These are phyloP conservation scores for Pomacea canaliculata DNA, from an alignment of 2,888 invertebrate species.

Conservation along the genomic window DNA sequence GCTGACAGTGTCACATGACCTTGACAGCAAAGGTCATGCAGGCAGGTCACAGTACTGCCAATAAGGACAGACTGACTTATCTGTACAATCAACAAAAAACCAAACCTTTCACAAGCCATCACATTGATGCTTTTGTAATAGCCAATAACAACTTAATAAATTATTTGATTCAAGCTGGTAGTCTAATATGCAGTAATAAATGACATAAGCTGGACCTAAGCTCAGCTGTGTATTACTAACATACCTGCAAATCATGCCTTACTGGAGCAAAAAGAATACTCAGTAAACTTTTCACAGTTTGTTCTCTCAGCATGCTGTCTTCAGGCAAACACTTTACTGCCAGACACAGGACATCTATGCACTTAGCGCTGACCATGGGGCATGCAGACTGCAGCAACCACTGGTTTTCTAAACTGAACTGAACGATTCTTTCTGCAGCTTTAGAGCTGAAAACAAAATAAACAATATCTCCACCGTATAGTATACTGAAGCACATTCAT, in stretches of 20 bases:
- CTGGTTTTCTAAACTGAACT: not conserved
- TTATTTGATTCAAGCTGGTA: no score
- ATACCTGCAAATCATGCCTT: not conserved
- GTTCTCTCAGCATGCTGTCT: not conserved
- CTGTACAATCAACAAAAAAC: no score
- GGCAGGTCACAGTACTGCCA: no score
- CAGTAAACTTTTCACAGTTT: not conserved
- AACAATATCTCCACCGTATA: no score
- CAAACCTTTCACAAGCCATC: no score
- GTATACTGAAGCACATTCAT: not conserved
- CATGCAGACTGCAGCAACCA: slow-evolving; percentile 18
- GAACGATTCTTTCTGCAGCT: not conserved
- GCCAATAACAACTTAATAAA: no score
- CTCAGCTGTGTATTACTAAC: not conserved
- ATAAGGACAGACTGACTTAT: no score
- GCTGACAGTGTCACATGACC: no score
- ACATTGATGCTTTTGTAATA: no score
- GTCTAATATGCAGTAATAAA: no score
- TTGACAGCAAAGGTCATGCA: no score
- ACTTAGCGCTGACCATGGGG: slow-evolving; percentile 24
- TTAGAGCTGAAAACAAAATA: not conserved
- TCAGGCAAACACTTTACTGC: not conserved
- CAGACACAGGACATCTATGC: slow-evolving; percentile 12
- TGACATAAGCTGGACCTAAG: no score
- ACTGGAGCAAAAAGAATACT: not conserved